phyloP scores from a whole-genome alignment of 2,888 invertebrate genomes.

The Trimorus sp. region DNA sequence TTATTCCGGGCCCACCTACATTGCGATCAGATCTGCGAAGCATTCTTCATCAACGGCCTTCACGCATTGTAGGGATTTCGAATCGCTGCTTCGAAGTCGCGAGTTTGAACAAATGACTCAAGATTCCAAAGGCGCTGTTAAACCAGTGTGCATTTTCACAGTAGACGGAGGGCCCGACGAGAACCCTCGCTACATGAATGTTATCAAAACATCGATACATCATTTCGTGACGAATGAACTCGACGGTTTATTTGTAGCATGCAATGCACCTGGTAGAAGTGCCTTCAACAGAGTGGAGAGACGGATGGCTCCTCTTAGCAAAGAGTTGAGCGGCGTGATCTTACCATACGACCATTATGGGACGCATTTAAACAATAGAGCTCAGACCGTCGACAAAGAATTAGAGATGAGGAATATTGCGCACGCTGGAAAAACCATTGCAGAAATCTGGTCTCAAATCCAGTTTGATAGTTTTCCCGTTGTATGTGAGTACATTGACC shows the following conservation, averaged over 20 bases:
- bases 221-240: conserved; percentile 69
- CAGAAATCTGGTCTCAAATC: conserved; percentile 72
- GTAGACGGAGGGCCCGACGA: conserved; percentile 7
- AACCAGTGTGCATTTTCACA: not conserved
- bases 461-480: conserved; percentile 71
- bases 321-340: conserved; percentile 71
- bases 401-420: conserved; percentile 76
- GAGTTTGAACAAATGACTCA: too few relatives aligned
- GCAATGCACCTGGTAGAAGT: conserved; percentile 72
- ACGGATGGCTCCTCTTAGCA: conserved; percentile 72
- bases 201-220: conserved; percentile 51
- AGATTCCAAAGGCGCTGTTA: not conserved
- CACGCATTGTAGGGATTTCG: too few relatives aligned
- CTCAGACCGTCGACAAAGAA: conserved; percentile 72
- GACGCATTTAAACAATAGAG: conserved; percentile 72
- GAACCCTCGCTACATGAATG: not conserved
- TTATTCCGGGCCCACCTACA: too few relatives aligned
- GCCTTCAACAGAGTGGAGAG: conserved; percentile 76
- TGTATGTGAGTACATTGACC: not conserved
- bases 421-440: conserved; percentile 74
- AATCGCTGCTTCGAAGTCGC: too few relatives aligned
- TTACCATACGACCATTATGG: conserved; percentile 72
- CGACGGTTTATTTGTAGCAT: conserved; percentile 69
- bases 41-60: too few relatives aligned
- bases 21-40: too few relatives aligned